These are phyloP conservation scores for Drosophila picticornis DNA, from an alignment of 2,888 invertebrate species.

Conservation along the genomic window DNA sequence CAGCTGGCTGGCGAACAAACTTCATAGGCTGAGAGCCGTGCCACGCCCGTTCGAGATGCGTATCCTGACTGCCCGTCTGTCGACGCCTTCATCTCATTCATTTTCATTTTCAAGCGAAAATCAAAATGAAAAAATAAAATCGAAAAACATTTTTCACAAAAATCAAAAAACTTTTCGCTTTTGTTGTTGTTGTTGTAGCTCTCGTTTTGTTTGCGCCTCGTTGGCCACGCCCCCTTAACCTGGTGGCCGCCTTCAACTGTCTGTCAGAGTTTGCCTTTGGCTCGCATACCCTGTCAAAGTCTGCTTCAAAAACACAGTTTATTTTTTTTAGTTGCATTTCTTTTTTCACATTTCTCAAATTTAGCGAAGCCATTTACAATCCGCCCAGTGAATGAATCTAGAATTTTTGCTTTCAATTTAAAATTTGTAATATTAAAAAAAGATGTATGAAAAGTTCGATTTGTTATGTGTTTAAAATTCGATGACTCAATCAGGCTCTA, in stretches of 20 bases:
- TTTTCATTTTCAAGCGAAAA: constrained; percentile 56
- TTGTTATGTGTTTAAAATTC: not conserved
- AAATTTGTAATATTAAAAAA: not conserved
- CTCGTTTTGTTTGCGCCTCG: constrained; percentile 34
- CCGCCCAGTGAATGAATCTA: not conserved
- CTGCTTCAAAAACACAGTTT: not conserved
- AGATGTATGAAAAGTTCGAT: not conserved
- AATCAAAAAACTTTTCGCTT: constrained; percentile 67
- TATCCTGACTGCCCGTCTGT: constrained; percentile 30
- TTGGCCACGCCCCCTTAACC: constrained; percentile 42
- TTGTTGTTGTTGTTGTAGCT: not conserved
- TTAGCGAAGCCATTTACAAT: not conserved
- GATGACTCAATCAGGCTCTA: not conserved
- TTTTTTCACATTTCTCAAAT: too few relatives aligned
- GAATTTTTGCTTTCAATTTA: not conserved
- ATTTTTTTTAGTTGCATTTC: not conserved
- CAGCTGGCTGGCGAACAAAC: constrained; percentile 55
- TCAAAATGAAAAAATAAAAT: constrained; percentile 31
- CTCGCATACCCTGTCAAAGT: constrained; percentile 22
- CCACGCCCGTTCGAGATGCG: constrained; percentile 40
- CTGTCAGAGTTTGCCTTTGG: constrained; percentile 24
- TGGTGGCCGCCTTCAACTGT: constrained; percentile 22
- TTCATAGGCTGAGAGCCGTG: constrained; percentile 37
- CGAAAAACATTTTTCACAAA: constrained; percentile 59
- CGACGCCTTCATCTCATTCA: constrained; percentile 47